Percentiles rank a stretch among this genome's conserved stretches.
phyloP scores from a whole-genome alignment of 2,113 vertebrate genomes.

The Paradisaea rubra region DNA sequence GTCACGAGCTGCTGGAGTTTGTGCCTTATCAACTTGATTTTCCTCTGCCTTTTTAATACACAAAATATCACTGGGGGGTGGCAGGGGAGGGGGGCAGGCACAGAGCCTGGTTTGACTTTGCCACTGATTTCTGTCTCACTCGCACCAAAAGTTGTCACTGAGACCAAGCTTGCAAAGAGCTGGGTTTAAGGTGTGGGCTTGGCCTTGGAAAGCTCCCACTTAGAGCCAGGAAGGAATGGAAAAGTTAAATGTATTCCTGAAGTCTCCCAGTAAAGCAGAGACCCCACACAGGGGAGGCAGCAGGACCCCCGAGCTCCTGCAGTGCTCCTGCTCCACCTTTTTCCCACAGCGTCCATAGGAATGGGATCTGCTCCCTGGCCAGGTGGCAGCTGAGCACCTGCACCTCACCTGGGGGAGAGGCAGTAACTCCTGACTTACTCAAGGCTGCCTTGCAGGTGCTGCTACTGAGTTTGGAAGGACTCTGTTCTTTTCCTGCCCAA shows the following conservation, averaged over 20 bases:
- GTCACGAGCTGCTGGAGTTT: slow-evolving; percentile 19
- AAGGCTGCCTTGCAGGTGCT: background rate
- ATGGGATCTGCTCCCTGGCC: background rate
- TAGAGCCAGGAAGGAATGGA: no score
- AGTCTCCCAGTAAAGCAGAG: background rate
- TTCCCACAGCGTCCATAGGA: background rate
- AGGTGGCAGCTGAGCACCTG: background rate
- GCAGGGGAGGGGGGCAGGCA: background rate
- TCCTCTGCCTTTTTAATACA: background rate
- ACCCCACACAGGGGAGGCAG: background rate
- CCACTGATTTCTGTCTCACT: background rate
- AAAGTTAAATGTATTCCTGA: rapidly evolving
- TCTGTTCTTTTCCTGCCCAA: background rate
- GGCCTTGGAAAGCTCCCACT: background rate
- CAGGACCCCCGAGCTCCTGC: background rate
- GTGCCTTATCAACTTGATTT: slow-evolving; percentile 32
- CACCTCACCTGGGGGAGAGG: background rate
- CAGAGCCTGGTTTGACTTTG: background rate
- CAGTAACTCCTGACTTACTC: background rate
- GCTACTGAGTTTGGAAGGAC: background rate
- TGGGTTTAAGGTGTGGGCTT: background rate
- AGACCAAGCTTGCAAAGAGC: background rate
- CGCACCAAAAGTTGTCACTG: background rate
- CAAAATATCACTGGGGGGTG: background rate
- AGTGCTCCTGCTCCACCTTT: background rate